Evolutionary conservation across 2,888 invertebrate genomes (phyloP).

Genomic region (Diloba caeruleocephala): DNA sequence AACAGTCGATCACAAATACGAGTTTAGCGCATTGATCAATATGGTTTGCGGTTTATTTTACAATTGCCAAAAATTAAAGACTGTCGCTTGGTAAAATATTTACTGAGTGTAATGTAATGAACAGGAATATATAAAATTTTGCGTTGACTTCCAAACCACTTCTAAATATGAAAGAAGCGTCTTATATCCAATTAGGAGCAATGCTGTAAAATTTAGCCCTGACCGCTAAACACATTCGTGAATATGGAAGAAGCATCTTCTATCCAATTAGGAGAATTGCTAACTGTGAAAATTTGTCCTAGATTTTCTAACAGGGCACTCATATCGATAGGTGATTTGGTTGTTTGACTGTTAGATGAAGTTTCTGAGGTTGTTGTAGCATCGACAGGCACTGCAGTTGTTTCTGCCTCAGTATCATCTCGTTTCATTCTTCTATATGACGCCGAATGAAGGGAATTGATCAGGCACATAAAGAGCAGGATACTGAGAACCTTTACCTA

Average conservation of each 20-base stretch:
- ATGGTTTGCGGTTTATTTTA: too few relatives aligned
- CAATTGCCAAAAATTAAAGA: too few relatives aligned
- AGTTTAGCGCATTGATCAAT: too few relatives aligned
- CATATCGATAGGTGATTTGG: conserved; percentile 1
- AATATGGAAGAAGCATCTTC: conserved; percentile 18
- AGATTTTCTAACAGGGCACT: conserved; percentile 8
- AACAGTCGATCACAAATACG: too few relatives aligned
- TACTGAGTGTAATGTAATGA: too few relatives aligned
- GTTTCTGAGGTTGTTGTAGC: neutral
- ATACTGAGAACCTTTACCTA: conserved; percentile 47
- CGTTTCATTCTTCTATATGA: conserved; percentile 17
- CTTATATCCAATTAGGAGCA: too few relatives aligned
- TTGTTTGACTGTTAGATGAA: neutral
- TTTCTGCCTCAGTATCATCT: neutral
- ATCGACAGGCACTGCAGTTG: neutral
- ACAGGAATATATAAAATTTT: too few relatives aligned
- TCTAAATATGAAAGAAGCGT: too few relatives aligned
- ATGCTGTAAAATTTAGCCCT: neutral
- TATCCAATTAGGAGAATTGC: conserved; percentile 17
- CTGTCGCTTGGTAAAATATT: too few relatives aligned
- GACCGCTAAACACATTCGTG: conserved; percentile 3
- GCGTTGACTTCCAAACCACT: too few relatives aligned
- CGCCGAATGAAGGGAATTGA: conserved; percentile 28
- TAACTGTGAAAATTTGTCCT: conserved; percentile 22
- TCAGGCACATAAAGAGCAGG: conserved; percentile 44